Evolutionary conservation across 1,140 invertebrate species (phyloP).

Genomic region (Zaprionus kolodkinae): DNA sequence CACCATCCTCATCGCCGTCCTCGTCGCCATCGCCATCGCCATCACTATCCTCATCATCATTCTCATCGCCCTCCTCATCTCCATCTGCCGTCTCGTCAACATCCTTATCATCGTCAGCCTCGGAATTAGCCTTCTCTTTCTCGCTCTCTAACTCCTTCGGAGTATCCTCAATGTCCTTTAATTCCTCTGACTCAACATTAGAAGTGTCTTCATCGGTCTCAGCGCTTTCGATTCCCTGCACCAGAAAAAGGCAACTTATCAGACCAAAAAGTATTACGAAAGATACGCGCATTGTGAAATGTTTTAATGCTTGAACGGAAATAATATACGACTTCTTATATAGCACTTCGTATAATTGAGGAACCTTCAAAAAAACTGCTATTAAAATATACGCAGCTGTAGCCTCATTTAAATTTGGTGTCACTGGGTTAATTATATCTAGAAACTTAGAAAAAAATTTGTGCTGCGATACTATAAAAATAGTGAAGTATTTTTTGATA

Average conservation of each 20-base stretch:
- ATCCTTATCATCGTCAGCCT: neutral
- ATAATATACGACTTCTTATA: constrained; percentile 9
- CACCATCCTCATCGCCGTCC: neutral
- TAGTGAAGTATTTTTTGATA: neutral
- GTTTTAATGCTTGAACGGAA: neutral
- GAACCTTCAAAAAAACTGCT: neutral
- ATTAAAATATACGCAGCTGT: constrained; percentile 28
- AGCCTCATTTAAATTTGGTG: neutral
- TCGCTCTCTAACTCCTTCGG: neutral
- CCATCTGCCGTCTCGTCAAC: neutral
- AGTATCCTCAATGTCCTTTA: neutral
- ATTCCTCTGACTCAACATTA: neutral
- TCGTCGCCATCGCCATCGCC: neutral
- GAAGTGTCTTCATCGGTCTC: neutral
- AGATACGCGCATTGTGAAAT: constrained; percentile 29
- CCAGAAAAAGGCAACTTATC: constrained; percentile 34
- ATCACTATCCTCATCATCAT: neutral
- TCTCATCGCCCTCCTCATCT: neutral
- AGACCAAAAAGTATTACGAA: constrained; percentile 30
- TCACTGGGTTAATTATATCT: neutral
- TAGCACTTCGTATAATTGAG: neutral
- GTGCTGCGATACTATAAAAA: neutral
- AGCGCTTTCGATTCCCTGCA: neutral
- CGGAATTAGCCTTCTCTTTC: too few relatives aligned
- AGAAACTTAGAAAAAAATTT: neutral